Base-by-base conservation (phyloP, 2,888 invertebrate species). In the Drosophila infuscata region DNA sequence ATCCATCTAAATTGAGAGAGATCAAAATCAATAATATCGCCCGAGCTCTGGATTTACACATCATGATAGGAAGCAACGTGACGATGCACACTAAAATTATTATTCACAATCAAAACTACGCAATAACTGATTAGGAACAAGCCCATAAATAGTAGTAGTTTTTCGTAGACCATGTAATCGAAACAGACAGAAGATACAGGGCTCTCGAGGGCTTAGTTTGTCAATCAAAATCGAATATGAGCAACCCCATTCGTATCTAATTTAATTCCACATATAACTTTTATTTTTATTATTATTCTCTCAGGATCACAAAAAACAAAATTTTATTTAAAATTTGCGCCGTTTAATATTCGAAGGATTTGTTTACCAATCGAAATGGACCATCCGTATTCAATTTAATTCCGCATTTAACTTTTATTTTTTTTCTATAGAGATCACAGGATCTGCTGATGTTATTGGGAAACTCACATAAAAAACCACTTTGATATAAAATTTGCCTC, bases 381-480 rank as follows among this genome's bases (percentile, higher is more conserved):
- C 20, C 43, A 35, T 12, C 20, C 9, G 11, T 2, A 17, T 17
- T 52, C 32, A 4, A 4, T 15, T 46, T 4, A 15, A 15, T 8
- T 41, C 6, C 9, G 6, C 11, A n/a, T 1, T 1, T n/a, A n/a
- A 43, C 1, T n/a, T 43, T 3, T 20, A 12, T 3, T 43, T 25
- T 43, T 43, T 4, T 8, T 15, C 7, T 3, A 20, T 7, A 12
- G 0, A 20, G 0, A 46, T 12, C 46, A 25, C 0, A 25, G 94
- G 30, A 41, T 48, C 12, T 25, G 46, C 46, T 4, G 46, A 12
- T 46, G 93, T 4, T 17, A 17, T 33, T 38, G 46, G 5, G 7
- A 35, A 32, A 94, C 95, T 94, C 93, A 97, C 96, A 95, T 94
- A 92, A 95, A 96, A 67, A 95, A 94, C 83, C 95, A 92, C 82